Evolutionary conservation across 2,888 invertebrate species (phyloP).

Genomic region (Graphium colonna): DNA sequence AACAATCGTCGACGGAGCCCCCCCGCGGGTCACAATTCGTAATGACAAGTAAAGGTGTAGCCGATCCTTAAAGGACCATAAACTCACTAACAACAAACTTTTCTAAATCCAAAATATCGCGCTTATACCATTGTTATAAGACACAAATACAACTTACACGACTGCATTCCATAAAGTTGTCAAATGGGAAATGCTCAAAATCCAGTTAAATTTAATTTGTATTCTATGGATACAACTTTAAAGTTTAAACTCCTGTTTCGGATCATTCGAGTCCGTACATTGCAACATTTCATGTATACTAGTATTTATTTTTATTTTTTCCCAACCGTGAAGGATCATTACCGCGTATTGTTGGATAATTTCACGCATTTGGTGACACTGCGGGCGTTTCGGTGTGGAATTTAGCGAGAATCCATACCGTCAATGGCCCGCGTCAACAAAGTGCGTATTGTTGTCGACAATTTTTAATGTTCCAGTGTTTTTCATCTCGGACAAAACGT

Average conservation of each 20-base stretch:
- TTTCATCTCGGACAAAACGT: slow-evolving; percentile 30
- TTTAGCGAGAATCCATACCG: slow-evolving; percentile 56
- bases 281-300: slow-evolving; percentile 44
- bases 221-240: slow-evolving; percentile 22
- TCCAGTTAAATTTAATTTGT: slow-evolving; percentile 13
- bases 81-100: not conserved
- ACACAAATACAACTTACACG: not conserved
- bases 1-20: slow-evolving; percentile 53
- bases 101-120: not conserved
- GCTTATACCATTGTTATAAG: slow-evolving; percentile 4
- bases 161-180: not conserved
- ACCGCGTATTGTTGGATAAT: slow-evolving; percentile 70
- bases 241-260: slow-evolving; percentile 33
- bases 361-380: slow-evolving; percentile 75
- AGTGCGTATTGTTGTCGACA: slow-evolving; percentile 38
- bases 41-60: slow-evolving; percentile 61
- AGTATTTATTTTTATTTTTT: slow-evolving; percentile 68
- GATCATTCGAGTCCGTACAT: slow-evolving; percentile 33
- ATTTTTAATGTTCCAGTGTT: slow-evolving; percentile 39
- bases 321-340: slow-evolving; percentile 69
- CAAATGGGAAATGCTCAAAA: slow-evolving; percentile 2
- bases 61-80: slow-evolving; percentile 31
- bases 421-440: slow-evolving; percentile 51
- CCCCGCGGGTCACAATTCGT: slow-evolving; percentile 56
- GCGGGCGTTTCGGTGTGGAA: slow-evolving; percentile 62